Evolutionary conservation across 2,113 vertebrate genomes (phyloP), one percentile per base, ranked within the genome.

Genomic region (Neogale vison): DNA sequence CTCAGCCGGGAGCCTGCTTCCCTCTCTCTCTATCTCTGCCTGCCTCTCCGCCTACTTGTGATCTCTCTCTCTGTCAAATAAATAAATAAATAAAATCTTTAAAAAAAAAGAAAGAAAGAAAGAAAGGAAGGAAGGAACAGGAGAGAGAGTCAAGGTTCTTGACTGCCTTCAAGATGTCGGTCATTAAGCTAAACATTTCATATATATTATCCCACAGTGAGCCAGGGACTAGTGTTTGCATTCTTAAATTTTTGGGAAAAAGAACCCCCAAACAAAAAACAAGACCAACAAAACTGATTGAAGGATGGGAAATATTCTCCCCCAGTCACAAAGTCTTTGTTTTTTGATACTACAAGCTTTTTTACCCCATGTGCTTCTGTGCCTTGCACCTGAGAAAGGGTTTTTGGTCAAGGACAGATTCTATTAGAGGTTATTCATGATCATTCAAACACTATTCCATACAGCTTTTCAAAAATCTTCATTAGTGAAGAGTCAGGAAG

Each of bases 181-280:
- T 17, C 7, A 6, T 26, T 42, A 42, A 93, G 24, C 50, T 86
- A n/a, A 74, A 84, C 7, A 7, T 74, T 81, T 67, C 15, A 12
- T 15, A 10, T 36, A 20, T 83, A 34, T 84, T 57, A 71, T 50
- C 10, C 52, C 42, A 69, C 11, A 18, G 6, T 8, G 9, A 94
- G 12, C 3, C 52, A 3, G 6, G 4, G 8, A 57, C 17, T n/a
- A 47, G 36, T 71, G 9, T 82, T 15, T 81, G 3, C 0, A 67
- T 26, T 50, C 50, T 57, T 90, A 57, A 77, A 55, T 90, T 94
- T 85, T 71, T 26, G 89, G 93, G 52, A 69, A 80, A 93, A 92
- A 14, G 59, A 36, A 52, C 50, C 14, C 29, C 2, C 24, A 42
- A 74, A 36, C 14, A 42, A 61, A 74, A 59, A 50, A 87, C 4